Conservation (phyloP, 2,797 vertebrate genomes). For the Carapus acus region DNA sequence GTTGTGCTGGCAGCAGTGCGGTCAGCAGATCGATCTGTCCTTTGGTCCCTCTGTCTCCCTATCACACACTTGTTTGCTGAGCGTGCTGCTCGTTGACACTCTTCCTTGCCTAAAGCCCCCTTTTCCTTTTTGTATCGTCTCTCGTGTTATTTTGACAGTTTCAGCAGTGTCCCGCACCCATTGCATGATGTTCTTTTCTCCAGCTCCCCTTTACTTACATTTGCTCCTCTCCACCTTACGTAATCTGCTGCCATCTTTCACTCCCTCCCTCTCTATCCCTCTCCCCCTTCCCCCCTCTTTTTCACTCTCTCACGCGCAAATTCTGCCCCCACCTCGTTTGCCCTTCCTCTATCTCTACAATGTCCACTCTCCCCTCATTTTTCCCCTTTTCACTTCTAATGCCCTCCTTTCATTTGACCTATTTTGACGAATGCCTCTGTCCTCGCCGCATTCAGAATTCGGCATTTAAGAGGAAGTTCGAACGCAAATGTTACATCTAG, state of each 20-base stretch:
- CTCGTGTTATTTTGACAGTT: not conserved
- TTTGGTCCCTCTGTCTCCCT: constrained; percentile 13
- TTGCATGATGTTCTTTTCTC: constrained; percentile 5
- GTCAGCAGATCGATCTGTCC: constrained; percentile 18
- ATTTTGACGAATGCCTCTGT: constrained; percentile 28
- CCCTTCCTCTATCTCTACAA: constrained; percentile 26
- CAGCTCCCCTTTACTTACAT: constrained; percentile 5
- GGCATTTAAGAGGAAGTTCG: constrained; percentile 25
- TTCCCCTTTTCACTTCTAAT: constrained; percentile 33
- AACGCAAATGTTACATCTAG: constrained; percentile 9
- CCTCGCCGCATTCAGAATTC: constrained; percentile 13
- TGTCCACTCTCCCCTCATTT: constrained; percentile 40
- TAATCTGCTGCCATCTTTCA: constrained; percentile 46
- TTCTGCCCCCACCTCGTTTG: constrained; percentile 28
- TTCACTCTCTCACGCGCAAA: too few species aligned
- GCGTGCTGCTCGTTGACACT: not conserved
- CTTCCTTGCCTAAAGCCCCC: not conserved
- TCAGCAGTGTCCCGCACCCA: constrained; percentile 11
- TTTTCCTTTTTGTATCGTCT: constrained; percentile 1
- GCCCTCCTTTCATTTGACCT: constrained; percentile 47
- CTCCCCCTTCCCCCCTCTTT: constrained; percentile 21
- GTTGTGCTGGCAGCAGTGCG: constrained; percentile 36
- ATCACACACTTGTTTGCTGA: not conserved
- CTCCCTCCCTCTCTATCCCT: constrained; percentile 7
- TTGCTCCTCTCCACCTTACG: constrained; percentile 51